phyloP scores from a whole-genome alignment of 2,113 vertebrate species.

The Sakesphorus luctuosus region DNA sequence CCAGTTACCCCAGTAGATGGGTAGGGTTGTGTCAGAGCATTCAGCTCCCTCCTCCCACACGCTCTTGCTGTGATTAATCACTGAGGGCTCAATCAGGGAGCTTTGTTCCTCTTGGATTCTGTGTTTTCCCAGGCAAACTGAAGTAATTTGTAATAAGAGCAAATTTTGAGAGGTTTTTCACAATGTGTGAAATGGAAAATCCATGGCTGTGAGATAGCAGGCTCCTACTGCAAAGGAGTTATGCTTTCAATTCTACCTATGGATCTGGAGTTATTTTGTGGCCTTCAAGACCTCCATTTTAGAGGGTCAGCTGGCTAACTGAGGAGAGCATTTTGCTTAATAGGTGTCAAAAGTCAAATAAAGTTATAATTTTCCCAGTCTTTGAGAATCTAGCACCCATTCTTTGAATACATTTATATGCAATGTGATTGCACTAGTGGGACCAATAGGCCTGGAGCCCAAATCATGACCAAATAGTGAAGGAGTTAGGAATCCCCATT shows the following conservation, averaged over 20 bases:
- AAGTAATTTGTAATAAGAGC: neutral
- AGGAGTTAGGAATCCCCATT: neutral
- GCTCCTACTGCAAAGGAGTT: neutral
- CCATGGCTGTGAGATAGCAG: neutral
- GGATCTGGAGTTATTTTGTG: neutral
- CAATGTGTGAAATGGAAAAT: neutral
- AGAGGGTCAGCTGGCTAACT: neutral
- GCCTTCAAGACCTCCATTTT: neutral
- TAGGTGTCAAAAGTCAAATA: neutral
- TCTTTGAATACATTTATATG: conserved; percentile 13
- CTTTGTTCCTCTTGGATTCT: neutral
- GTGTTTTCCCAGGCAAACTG: neutral
- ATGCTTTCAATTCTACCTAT: neutral
- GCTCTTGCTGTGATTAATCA: neutral
- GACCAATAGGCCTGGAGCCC: neutral
- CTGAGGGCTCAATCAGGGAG: neutral
- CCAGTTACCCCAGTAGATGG: neutral
- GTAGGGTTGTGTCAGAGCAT: neutral
- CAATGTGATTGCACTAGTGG: neutral
- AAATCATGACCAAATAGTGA: neutral
- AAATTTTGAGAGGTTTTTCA: neutral
- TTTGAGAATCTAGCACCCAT: conserved; percentile 5
- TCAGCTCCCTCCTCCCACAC: neutral
- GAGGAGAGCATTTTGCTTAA: neutral
- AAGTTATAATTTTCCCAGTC: neutral